Conservation (phyloP, 2,888 invertebrate species). For the Gymnoscelis rufifasciata region DNA sequence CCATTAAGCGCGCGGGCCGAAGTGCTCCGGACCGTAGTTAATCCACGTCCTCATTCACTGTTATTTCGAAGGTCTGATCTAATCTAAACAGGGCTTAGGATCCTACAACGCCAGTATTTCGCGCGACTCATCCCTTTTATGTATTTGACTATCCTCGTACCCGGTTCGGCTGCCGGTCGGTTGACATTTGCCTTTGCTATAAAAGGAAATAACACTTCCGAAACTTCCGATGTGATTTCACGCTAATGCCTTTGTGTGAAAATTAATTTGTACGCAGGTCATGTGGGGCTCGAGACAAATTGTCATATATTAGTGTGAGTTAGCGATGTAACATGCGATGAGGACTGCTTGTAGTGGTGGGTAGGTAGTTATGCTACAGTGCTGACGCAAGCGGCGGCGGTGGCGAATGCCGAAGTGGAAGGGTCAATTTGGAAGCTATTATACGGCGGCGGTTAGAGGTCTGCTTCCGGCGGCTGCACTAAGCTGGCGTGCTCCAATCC, state of each 20-base stretch:
- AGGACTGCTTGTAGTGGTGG: constrained; percentile 12
- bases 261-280: constrained; percentile 52
- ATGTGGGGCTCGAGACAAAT: constrained; percentile 33
- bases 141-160: constrained; percentile 69
- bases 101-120: constrained; percentile 75
- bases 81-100: constrained; percentile 79
- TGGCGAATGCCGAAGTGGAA: constrained; percentile 55
- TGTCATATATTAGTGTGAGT: constrained; percentile 19
- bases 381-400: constrained; percentile 41
- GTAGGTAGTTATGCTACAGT: constrained; percentile 36
- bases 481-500: constrained; percentile 71
- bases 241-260: constrained; percentile 54
- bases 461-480: constrained; percentile 76
- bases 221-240: constrained; percentile 63
- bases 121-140: constrained; percentile 76
- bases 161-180: constrained; percentile 51
- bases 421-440: constrained; percentile 77
- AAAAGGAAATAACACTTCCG: constrained; percentile 70
- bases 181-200: constrained; percentile 66
- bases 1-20: constrained; percentile 76
- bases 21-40: constrained; percentile 78
- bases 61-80: constrained; percentile 79
- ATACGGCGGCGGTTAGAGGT: constrained; percentile 74
- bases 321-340: constrained; percentile 14
- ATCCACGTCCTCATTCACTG: constrained; percentile 80